Evolutionary conservation across 2,888 invertebrate species (phyloP), one percentile per base, ranked within the genome.

Genomic region (Aleiodes leptofemur): DNA sequence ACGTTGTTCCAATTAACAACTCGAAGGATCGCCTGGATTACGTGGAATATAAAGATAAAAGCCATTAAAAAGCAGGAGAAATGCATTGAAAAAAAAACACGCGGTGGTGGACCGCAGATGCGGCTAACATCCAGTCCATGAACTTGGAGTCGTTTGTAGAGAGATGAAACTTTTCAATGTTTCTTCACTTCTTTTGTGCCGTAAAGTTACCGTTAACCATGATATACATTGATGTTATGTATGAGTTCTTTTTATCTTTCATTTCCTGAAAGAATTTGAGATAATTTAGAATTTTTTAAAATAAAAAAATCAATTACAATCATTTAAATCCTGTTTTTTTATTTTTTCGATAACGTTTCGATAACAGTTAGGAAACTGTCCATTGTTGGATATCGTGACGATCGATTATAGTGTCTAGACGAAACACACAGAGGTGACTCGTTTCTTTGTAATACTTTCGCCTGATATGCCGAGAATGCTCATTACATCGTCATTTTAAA

Each of bases 341-440:
- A 38, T n/a, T 14, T n/a, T 59, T 59, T 59, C 14, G 51, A 16
- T 55, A n/a, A 34, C 38, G 38, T 38, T 61, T 61, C 11, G 43
- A 38, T 23, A n/a, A 64, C 43, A 64, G 31, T 31, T 59, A 38
- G 64, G 43, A 61, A 6, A 61, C 43, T 48, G 64, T 14, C 64
- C 29, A 48, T 64, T 48, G 5, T 16, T 23, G 64, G 14, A 43
- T 43, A 11, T 50, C n/a, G n/a, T 43, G 55, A 43, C 71, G 59
- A 71, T 71, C 71, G 71, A 71, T 71, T 71, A 71, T 50, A 71
- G 43, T 59, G 71, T 71, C 71, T 71, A 71, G 71, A 71, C 71
- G 50, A 16, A 13, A 48, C 23, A 23, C 23, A 23, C 38, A 31
- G 48, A 31, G 48, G 29, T 48, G 50, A 50, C 59, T 57, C 14